Evolutionary conservation across 2,797 vertebrate genomes (phyloP).

Genomic region (Taenioides sp.): DNA sequence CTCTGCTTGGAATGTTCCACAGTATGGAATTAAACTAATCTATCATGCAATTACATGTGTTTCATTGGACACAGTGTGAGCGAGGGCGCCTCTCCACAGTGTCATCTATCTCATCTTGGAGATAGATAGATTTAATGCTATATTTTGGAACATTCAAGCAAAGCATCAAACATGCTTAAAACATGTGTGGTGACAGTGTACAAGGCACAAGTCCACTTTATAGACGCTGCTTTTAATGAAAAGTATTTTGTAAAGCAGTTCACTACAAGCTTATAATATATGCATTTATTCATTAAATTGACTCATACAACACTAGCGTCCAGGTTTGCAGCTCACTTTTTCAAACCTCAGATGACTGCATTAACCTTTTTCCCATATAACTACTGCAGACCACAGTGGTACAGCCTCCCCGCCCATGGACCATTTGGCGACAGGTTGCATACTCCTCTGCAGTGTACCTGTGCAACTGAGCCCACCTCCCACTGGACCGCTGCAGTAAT

Average conservation of each 20-base stretch:
- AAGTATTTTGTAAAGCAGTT: not conserved
- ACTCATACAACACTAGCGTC: not conserved
- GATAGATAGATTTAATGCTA: no score
- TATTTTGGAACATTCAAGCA: no score
- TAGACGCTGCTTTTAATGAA: not conserved
- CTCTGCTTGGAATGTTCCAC: no score
- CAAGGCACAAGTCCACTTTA: not conserved
- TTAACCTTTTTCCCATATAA: constrained; percentile 6
- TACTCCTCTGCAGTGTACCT: constrained; percentile 52
- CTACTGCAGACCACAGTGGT: constrained; percentile 2
- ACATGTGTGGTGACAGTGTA: not conserved
- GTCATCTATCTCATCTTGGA: no score
- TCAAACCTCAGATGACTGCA: constrained; percentile 27
- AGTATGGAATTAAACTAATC: no score
- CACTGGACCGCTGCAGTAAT: constrained; percentile 55
- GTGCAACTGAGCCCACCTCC: constrained; percentile 45
- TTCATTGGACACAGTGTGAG: no score
- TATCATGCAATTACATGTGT: no score
- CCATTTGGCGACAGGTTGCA: constrained; percentile 40
- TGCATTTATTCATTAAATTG: constrained; percentile 6
- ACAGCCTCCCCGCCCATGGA: constrained; percentile 27
- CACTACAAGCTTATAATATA: not conserved
- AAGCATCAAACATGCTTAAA: not conserved
- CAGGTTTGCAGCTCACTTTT: constrained; percentile 2
- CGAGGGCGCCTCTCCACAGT: no score